phyloP scores from a whole-genome alignment of 2,888 invertebrate species.

The Stegana nigrithorax region DNA sequence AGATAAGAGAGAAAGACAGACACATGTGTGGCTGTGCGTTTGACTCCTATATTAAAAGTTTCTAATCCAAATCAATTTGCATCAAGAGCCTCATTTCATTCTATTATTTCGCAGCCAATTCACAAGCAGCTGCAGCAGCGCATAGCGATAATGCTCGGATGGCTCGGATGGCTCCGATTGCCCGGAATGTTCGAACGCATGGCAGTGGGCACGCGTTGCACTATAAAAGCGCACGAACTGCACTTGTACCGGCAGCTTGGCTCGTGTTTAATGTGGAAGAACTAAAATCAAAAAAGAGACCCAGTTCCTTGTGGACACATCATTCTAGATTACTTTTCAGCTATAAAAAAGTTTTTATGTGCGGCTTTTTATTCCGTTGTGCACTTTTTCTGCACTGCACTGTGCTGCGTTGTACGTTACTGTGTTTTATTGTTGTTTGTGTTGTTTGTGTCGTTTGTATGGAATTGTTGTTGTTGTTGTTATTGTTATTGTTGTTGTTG shows the following conservation, averaged over 20 bases:
- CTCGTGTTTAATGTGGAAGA: not conserved
- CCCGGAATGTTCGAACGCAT: not conserved
- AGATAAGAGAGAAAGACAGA: too few relatives aligned
- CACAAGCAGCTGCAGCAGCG: slow-evolving; percentile 31
- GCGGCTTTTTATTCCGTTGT: not conserved
- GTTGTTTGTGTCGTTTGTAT: slow-evolving; percentile 10
- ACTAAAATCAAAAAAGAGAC: not conserved
- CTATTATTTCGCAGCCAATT: slow-evolving; percentile 64
- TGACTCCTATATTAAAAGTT: slow-evolving; percentile 47
- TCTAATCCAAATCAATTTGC: slow-evolving; percentile 67
- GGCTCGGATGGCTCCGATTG: too few relatives aligned
- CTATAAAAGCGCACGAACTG: not conserved
- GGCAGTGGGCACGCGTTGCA: not conserved
- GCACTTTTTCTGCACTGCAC: not conserved
- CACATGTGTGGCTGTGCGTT: slow-evolving; percentile 6
- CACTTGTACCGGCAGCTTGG: not conserved
- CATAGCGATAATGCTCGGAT: not conserved
- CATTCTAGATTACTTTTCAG: slow-evolving; percentile 55
- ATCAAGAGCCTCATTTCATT: slow-evolving; percentile 66
- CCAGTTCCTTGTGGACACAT: slow-evolving; percentile 46
- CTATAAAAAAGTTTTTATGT: slow-evolving; percentile 10
- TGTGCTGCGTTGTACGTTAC: slow-evolving; percentile 3
- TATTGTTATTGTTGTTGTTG: slow-evolving; percentile 39
- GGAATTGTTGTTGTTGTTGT: slow-evolving; percentile 21
- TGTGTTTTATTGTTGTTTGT: slow-evolving; percentile 13